These are phyloP conservation scores for Bombus difficillimus DNA, from an alignment of 1,140 invertebrate genomes.

Conservation along the genomic window DNA sequence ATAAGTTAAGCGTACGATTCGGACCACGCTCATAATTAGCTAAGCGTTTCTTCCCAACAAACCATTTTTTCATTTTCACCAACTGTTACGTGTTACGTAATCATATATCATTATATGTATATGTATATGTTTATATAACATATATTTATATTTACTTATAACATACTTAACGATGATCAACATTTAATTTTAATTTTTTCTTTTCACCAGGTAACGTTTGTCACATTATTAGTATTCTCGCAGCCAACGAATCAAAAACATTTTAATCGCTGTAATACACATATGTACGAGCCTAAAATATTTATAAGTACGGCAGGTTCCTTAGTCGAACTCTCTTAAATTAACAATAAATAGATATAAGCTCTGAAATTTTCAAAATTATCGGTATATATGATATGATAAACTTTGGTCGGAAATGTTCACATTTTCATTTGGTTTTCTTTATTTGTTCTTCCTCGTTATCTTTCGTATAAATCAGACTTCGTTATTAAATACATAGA, in stretches of 20 bases:
- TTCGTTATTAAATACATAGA: neutral
- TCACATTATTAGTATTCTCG: constrained; percentile 6
- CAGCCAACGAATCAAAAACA: constrained; percentile 40
- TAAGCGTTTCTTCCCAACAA: constrained; percentile 65
- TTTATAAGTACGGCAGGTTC: constrained; percentile 47
- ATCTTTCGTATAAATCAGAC: constrained; percentile 16
- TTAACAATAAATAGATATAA: constrained; percentile 44
- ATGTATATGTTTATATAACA: constrained; percentile 45
- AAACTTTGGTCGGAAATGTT: constrained; percentile 63
- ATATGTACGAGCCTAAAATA: constrained; percentile 22
- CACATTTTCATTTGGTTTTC: neutral
- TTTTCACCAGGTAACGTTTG: constrained; percentile 20
- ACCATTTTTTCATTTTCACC: constrained; percentile 28
- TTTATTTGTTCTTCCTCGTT: neutral
- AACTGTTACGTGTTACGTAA: constrained; percentile 38
- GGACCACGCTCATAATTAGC: constrained; percentile 56
- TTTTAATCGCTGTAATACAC: constrained; percentile 40
- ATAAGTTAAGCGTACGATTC: constrained; percentile 70
- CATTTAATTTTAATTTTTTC: constrained; percentile 51
- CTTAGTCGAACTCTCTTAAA: constrained; percentile 46
- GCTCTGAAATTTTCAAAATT: constrained; percentile 42
- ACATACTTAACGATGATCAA: constrained; percentile 51
- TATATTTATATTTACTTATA: constrained; percentile 44
- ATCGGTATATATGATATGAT: constrained; percentile 57
- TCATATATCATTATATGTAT: constrained; percentile 21